These are phyloP conservation scores for Myathropa florea DNA, from an alignment of 2,888 invertebrate genomes.

Conservation along the genomic window DNA sequence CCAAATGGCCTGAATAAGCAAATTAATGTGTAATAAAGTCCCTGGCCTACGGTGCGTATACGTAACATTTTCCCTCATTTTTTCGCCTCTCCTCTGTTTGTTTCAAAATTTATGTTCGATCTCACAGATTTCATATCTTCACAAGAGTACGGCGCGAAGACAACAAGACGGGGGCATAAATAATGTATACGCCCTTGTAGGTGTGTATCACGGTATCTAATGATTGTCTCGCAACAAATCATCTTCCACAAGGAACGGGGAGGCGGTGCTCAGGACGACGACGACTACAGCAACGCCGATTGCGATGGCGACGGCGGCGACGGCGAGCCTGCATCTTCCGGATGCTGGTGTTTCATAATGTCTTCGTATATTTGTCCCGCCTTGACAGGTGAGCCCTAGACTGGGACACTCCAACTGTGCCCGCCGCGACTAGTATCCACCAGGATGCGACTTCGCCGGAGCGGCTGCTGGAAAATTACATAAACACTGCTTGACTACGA, in stretches of 20 bases:
- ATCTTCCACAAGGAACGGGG: constrained; percentile 26
- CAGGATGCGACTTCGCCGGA: neutral
- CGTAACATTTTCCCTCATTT: constrained; percentile 27
- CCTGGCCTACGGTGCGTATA: constrained; percentile 54
- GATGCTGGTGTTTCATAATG: neutral
- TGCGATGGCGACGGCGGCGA: neutral
- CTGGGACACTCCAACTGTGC: neutral
- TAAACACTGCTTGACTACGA: constrained; percentile 60
- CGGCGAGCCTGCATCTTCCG: neutral
- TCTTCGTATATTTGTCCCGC: neutral
- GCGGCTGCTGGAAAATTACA: constrained; percentile 33
- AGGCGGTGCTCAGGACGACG: too few species aligned
- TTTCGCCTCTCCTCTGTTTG: neutral
- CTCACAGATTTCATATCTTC: constrained; percentile 46
- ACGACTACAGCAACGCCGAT: too few species aligned
- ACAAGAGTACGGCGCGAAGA: neutral
- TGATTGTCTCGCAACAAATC: constrained; percentile 59
- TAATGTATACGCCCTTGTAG: neutral
- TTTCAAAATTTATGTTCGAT: constrained; percentile 46
- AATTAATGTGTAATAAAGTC: constrained; percentile 52
- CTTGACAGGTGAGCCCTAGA: neutral
- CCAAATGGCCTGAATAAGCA: constrained; percentile 54
- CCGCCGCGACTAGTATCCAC: too few species aligned
- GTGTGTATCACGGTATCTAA: constrained; percentile 14
- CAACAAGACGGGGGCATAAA: neutral